These are phyloP conservation scores for Lampris incognitus DNA, from an alignment of 2,113 vertebrate species.

Conservation along the genomic window DNA sequence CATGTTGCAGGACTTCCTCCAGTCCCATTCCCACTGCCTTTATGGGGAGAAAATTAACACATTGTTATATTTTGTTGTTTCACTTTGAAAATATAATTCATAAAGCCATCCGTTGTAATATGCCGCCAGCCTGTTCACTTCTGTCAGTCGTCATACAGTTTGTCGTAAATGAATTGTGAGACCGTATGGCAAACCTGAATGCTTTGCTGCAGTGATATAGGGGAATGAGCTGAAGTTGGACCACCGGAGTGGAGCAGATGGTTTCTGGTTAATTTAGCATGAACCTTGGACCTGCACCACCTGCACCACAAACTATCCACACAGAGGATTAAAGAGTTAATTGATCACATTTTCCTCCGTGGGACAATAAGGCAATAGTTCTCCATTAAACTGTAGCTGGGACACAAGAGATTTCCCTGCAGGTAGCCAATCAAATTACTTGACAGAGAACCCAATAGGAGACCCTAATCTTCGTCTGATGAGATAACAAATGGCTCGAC, in stretches of 20 bases:
- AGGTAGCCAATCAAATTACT: slow-evolving; percentile 32
- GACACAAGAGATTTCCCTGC: slow-evolving; percentile 43
- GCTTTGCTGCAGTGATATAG: slow-evolving; percentile 22
- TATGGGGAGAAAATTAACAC: neutral
- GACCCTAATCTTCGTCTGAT: neutral
- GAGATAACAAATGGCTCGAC: neutral
- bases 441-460: slow-evolving; percentile 4
- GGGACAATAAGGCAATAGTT: slow-evolving; percentile 44
- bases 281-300: slow-evolving; percentile 50
- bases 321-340: slow-evolving; percentile 37
- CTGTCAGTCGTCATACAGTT: slow-evolving; percentile 19
- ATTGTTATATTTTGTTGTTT: slow-evolving; percentile 30
- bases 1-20: too few species aligned
- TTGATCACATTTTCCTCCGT: slow-evolving; percentile 46
- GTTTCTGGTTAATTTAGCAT: slow-evolving; percentile 70
- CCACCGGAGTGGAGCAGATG: slow-evolving; percentile 65
- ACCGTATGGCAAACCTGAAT: slow-evolving; percentile 49
- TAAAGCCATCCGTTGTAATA: slow-evolving; percentile 10
- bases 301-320: slow-evolving; percentile 44
- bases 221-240: slow-evolving; percentile 25
- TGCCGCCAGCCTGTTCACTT: neutral
- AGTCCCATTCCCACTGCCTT: neutral
- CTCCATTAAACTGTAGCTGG: slow-evolving; percentile 53
- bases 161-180: slow-evolving; percentile 6
- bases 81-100: slow-evolving; percentile 26